Percentiles rank a stretch among this genome's conserved stretches.
These are phyloP conservation scores for Disparrhopalites patrizii DNA, from an alignment of 2,888 invertebrate species.

Conservation along the genomic window DNA sequence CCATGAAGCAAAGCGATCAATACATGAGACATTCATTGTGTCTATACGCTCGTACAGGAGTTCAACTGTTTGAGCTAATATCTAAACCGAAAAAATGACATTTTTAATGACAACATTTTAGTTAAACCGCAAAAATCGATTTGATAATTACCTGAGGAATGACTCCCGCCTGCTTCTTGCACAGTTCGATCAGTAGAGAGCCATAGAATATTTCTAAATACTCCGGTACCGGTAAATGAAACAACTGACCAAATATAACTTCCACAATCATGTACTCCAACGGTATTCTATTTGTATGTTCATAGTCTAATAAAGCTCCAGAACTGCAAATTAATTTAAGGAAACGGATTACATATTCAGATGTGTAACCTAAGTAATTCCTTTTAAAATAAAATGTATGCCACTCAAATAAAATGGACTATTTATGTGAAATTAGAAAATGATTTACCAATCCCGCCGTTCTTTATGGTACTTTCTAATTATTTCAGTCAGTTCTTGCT, in stretches of 20 bases:
- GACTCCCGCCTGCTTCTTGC: conserved; percentile 91
- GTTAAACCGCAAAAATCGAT: not conserved
- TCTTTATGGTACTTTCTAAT: conserved; percentile 82
- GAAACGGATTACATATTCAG: not conserved
- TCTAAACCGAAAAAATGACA: conserved; percentile 52
- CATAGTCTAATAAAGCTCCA: conserved; percentile 83
- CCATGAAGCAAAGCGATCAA: conserved; percentile 96
- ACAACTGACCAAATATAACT: conserved; percentile 90
- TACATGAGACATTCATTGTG: conserved; percentile 93
- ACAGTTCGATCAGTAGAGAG: conserved; percentile 90
- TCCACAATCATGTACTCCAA: conserved; percentile 98
- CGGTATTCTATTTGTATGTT: conserved; percentile 89
- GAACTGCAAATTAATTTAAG: conserved; percentile 58
- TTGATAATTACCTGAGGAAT: conserved; percentile 74
- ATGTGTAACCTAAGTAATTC: too few relatives aligned
- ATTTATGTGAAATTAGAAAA: not conserved
- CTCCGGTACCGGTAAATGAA: conserved; percentile 83
- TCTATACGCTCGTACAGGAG: conserved; percentile 93
- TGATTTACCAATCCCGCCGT: conserved; percentile 77
- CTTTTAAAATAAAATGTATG: too few relatives aligned
- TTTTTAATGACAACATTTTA: not conserved
- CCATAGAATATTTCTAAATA: conserved; percentile 91
- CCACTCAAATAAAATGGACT: too few relatives aligned
- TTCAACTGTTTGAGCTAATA: conserved; percentile 95
- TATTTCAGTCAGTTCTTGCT: conserved; percentile 93